Conservation (phyloP, 1,140 invertebrate species). For the Drosophila sucinea region DNA sequence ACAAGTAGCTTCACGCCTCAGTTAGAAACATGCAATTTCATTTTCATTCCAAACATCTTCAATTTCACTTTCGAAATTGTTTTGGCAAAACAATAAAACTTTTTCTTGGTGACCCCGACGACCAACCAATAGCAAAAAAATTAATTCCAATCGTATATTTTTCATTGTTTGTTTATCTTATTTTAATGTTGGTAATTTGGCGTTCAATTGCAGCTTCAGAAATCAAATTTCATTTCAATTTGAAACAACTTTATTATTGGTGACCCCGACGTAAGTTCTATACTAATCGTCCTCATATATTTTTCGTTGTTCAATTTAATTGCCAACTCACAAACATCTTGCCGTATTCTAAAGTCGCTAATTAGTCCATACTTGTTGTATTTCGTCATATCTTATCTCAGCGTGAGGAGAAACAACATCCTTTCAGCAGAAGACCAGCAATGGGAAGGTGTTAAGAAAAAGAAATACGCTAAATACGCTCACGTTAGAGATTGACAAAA, state of each 20-base stretch:
- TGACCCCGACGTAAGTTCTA: not conserved
- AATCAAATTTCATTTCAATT: too few species aligned
- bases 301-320: not conserved
- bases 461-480: slow-evolving; percentile 62
- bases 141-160: too few species aligned
- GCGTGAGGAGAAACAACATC: slow-evolving; percentile 23
- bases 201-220: too few species aligned
- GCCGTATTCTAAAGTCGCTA: slow-evolving; percentile 48
- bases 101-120: slow-evolving; percentile 1
- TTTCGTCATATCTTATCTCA: slow-evolving; percentile 4
- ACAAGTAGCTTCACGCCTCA: slow-evolving; percentile 17
- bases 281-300: not conserved
- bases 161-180: too few species aligned
- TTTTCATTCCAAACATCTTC: slow-evolving; percentile 4
- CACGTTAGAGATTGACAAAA: slow-evolving; percentile 30
- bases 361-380: slow-evolving; percentile 34
- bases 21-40: slow-evolving; percentile 6
- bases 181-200: too few species aligned
- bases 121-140: too few species aligned
- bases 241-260: too few species aligned
- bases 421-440: slow-evolving; percentile 16
- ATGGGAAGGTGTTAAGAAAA: slow-evolving; percentile 34
- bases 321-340: slow-evolving; percentile 9
- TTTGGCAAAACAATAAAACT: slow-evolving; percentile 7
- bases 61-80: slow-evolving; percentile 19